Percentiles rank a stretch among this genome's conserved stretches.
Evolutionary conservation across 1,140 invertebrate species (phyloP).

Genomic region (Heliothis subflexa): DNA sequence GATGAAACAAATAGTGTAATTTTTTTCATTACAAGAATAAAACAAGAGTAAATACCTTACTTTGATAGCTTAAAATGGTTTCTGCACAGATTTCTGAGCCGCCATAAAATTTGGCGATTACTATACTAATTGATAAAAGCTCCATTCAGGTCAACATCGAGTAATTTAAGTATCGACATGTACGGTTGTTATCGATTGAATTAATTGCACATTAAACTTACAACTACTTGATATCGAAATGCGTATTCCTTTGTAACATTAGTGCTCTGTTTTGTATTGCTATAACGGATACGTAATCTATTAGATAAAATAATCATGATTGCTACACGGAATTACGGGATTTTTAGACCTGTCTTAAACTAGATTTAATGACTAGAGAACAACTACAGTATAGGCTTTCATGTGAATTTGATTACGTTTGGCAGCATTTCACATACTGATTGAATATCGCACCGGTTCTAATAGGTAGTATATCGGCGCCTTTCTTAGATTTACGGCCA

Average conservation of each 20-base stretch:
- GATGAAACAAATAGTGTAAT: too few relatives aligned
- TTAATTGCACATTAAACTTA: slow-evolving; percentile 11
- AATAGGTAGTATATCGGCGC: too few relatives aligned
- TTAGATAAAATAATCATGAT: slow-evolving; percentile 4
- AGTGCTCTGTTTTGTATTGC: slow-evolving; percentile 12
- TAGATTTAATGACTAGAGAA: too few relatives aligned
- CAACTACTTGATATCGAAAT: neutral
- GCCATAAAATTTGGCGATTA: neutral
- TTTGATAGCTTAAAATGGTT: too few relatives aligned
- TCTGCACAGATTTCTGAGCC: too few relatives aligned
- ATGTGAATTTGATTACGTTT: too few relatives aligned
- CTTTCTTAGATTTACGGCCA: too few relatives aligned
- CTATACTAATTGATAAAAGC: slow-evolving; percentile 23
- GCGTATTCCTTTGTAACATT: neutral
- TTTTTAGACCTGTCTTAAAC: neutral
- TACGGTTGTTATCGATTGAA: slow-evolving; percentile 2
- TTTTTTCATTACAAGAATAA: too few relatives aligned
- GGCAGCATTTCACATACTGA: too few relatives aligned
- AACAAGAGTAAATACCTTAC: too few relatives aligned
- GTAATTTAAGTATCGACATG: slow-evolving; percentile 13
- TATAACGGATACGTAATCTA: slow-evolving; percentile 5
- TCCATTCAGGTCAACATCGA: neutral
- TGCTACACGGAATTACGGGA: slow-evolving; percentile 9
- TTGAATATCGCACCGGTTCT: too few relatives aligned
- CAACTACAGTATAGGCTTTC: too few relatives aligned